Evolutionary conservation across 1,140 invertebrate species (phyloP).

Genomic region (Trachymyrmex cornetzi): DNA sequence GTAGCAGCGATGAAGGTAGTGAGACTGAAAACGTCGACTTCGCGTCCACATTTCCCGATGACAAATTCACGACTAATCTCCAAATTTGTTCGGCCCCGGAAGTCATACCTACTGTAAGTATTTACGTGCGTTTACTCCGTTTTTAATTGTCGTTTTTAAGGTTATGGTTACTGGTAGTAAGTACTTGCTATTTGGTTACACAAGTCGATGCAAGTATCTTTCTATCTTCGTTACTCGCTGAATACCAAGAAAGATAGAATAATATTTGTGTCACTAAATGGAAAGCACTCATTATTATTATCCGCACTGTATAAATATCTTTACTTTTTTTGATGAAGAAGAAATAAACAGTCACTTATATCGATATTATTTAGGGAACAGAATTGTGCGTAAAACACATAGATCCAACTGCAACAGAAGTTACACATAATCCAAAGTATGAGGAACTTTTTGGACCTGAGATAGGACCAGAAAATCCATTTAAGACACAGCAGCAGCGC

Average conservation of each 20-base stretch:
- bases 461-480: conserved; percentile 96
- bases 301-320: background rate
- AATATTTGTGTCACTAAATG: too few species aligned
- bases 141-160: conserved; percentile 22
- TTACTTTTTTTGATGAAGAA: conserved; percentile 1
- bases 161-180: background rate
- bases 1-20: conserved; percentile 88
- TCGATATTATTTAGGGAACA: conserved; percentile 83
- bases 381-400: conserved; percentile 88
- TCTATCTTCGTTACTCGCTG: too few species aligned
- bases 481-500: conserved; percentile 95
- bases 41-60: background rate
- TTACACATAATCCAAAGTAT: conserved; percentile 97
- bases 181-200: too few species aligned
- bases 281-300: too few species aligned
- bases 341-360: background rate
- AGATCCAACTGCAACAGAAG: conserved; percentile 92
- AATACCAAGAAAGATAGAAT: too few species aligned
- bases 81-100: conserved; percentile 92
- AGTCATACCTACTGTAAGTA: conserved; percentile 91
- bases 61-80: background rate
- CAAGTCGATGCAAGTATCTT: too few species aligned
- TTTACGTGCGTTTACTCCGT: background rate
- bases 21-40: conserved; percentile 82
- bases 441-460: conserved; percentile 98